These are phyloP conservation scores for Galagoides demidoff DNA, from an alignment of 2,797 vertebrate genomes.

Conservation along the genomic window DNA sequence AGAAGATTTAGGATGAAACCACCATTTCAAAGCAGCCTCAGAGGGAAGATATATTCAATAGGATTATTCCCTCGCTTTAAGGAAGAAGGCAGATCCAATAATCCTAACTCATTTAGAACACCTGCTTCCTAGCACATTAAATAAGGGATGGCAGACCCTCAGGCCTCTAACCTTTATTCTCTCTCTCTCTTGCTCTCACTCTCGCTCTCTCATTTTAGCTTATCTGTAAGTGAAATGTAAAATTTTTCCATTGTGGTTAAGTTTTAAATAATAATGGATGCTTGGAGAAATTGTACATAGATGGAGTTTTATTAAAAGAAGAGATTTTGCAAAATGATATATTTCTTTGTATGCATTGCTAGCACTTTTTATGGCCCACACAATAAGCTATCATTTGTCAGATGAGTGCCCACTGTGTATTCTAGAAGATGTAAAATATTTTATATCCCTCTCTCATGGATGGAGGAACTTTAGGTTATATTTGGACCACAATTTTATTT, in stretches of 20 bases:
- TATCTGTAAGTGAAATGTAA: slow-evolving; percentile 59
- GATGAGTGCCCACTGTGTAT: background rate
- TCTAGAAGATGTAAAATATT: background rate
- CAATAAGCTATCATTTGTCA: slow-evolving; percentile 20
- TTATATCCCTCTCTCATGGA: background rate
- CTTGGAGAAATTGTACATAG: slow-evolving; percentile 2
- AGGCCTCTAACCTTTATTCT: slow-evolving; percentile 54
- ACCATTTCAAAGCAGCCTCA: slow-evolving; percentile 33
- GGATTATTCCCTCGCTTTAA: slow-evolving; percentile 34
- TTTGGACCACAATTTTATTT: slow-evolving; percentile 47
- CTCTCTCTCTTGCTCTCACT: background rate
- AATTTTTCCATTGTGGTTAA: slow-evolving; percentile 53
- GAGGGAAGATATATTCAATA: slow-evolving; percentile 55
- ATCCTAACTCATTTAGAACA: slow-evolving; percentile 73
- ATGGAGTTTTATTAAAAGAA: slow-evolving; percentile 42
- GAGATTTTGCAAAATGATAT: background rate
- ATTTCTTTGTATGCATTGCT: background rate
- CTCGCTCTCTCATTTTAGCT: background rate
- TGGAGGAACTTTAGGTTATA: slow-evolving; percentile 17
- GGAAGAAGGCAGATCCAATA: slow-evolving; percentile 71
- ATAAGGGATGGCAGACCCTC: slow-evolving; percentile 53
- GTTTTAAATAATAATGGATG: slow-evolving; percentile 49
- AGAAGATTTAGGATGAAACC: slow-evolving; percentile 50
- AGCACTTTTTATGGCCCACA: background rate
- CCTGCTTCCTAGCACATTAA: slow-evolving; percentile 58